phyloP scores from a whole-genome alignment of 2,113 vertebrate genomes.

The Bubo bubo region DNA sequence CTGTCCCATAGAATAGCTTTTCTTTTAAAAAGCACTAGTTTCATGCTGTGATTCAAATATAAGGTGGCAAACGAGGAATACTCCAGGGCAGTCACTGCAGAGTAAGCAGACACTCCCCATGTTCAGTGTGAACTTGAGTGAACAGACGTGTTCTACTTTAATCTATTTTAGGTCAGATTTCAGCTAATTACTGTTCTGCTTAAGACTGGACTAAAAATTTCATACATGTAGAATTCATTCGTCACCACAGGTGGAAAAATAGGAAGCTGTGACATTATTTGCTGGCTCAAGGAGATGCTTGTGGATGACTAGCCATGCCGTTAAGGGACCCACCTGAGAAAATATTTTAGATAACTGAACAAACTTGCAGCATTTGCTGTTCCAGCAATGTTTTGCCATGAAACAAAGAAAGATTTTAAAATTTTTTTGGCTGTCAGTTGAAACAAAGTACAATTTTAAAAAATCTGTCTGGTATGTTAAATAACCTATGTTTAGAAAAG shows the following conservation, averaged over 20 bases:
- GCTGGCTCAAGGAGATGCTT: not conserved
- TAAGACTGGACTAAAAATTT: not conserved
- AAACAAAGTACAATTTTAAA: not conserved
- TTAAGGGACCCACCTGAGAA: slow-evolving; percentile 17
- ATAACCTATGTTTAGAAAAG: not conserved
- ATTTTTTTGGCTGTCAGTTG: not conserved
- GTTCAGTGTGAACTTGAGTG: not conserved
- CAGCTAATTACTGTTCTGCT: not conserved
- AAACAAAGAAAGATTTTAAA: not conserved
- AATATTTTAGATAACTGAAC: slow-evolving; percentile 50
- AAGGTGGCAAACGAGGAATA: not conserved
- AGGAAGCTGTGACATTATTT: not conserved
- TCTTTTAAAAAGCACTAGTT: not conserved
- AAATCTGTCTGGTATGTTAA: not conserved
- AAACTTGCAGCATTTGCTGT: not conserved
- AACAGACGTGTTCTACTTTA: not conserved
- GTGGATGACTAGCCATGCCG: not conserved
- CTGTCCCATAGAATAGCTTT: not conserved
- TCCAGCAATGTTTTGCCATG: not conserved
- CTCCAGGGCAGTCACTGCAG: not conserved
- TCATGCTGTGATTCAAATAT: not conserved
- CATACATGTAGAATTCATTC: not conserved
- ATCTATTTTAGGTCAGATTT: slow-evolving; percentile 5
- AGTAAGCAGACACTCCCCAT: not conserved
- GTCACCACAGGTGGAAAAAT: not conserved